Evolutionary conservation across 2,888 invertebrate species (phyloP).

Genomic region (Zhuqinia jingwanae): DNA sequence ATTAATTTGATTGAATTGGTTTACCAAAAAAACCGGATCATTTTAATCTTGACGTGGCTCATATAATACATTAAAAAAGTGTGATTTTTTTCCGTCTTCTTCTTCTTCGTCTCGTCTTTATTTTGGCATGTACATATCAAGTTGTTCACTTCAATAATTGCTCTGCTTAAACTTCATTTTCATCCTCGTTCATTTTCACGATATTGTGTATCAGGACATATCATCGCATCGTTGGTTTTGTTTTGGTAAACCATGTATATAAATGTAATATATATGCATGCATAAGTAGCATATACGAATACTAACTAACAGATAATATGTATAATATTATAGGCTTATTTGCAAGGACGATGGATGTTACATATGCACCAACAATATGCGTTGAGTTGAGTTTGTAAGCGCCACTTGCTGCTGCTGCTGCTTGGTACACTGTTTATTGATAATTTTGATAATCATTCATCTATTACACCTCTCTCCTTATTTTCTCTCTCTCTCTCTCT

Average conservation of each 20-base stretch:
- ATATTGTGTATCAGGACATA: slow-evolving; percentile 41
- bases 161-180: slow-evolving; percentile 64
- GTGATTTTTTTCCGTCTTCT: slow-evolving; percentile 39
- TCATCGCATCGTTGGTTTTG: neutral
- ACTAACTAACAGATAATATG: too few species aligned
- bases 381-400: too few species aligned
- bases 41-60: slow-evolving; percentile 12
- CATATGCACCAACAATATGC: neutral
- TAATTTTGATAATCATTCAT: too few species aligned
- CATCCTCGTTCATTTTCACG: slow-evolving; percentile 63
- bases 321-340: too few species aligned
- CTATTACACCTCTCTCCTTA: neutral
- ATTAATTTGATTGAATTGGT: slow-evolving; percentile 65
- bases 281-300: neutral
- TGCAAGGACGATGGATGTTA: neutral
- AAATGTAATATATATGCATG: neutral
- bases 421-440: neutral
- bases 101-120: neutral
- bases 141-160: slow-evolving; percentile 62
- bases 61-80: too few species aligned
- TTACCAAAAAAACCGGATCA: slow-evolving; percentile 49
- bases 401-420: neutral
- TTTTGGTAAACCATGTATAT: slow-evolving; percentile 6
- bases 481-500: neutral
- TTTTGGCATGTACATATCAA: slow-evolving; percentile 62